Evolutionary conservation across 2,113 vertebrate species (phyloP).

Genomic region (Tragulus kanchil): DNA sequence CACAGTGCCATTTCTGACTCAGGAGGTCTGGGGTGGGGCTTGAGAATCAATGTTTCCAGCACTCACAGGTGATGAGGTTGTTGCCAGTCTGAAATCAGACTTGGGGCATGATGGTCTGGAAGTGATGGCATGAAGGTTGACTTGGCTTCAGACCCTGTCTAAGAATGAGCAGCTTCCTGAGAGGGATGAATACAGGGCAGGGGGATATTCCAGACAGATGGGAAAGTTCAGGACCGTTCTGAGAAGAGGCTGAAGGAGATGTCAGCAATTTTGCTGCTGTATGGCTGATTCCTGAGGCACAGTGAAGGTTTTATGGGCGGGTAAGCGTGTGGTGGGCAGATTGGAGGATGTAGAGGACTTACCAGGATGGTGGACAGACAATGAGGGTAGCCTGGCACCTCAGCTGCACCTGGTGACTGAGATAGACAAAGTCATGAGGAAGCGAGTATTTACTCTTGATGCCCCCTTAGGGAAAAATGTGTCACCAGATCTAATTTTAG

Average conservation of each 20-base stretch:
- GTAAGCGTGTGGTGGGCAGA: neutral
- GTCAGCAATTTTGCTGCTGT: neutral
- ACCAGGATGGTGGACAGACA: neutral
- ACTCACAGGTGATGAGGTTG: accelerated
- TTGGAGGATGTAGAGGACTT: neutral
- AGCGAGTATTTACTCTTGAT: neutral
- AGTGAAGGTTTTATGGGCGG: neutral
- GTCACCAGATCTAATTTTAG: neutral
- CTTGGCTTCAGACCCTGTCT: neutral
- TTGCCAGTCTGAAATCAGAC: neutral
- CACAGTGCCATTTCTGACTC: neutral
- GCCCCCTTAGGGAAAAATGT: neutral
- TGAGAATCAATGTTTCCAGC: neutral
- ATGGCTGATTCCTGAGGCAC: neutral
- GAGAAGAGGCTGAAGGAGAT: neutral
- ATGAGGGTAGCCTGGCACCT: neutral
- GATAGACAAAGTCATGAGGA: neutral
- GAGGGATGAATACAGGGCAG: neutral
- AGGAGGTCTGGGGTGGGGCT: neutral
- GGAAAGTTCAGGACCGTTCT: neutral
- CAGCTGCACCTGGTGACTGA: neutral
- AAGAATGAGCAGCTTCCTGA: too few species aligned
- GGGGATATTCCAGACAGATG: neutral
- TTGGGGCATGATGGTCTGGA: neutral
- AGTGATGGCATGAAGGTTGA: too few species aligned